Evolutionary conservation across 1,140 invertebrate genomes (phyloP), one percentile per base, ranked within the genome.

Genomic region (Ephestia elutella): DNA sequence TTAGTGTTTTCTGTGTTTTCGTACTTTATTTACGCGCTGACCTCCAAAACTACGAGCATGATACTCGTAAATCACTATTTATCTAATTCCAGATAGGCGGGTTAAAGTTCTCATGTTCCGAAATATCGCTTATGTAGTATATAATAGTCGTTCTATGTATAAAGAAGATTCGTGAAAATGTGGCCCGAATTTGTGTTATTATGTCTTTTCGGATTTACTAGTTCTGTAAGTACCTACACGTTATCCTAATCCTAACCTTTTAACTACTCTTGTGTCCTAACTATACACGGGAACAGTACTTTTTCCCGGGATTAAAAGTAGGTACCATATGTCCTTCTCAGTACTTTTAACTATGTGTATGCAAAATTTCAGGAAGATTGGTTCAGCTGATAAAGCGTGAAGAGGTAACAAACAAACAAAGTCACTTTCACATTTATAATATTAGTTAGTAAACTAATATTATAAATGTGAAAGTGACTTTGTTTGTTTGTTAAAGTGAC

Each of bases 151-250:
- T 44, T 44, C 13, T 44, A 44, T 44, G 38, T 44, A 11, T 11
- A 1, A 7, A 11, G 5, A 38, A 50, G 10, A 58, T 17, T 54
- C 28, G n/a, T 25, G 18, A 63, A 65, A 70, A 82, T 82, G 77
- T 78, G 73, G 79, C 54, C 62, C 9, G 74, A 73, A 67, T 53
- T 76, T n/a, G 17, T 72, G 8, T 28, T 82, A 7, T 49, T 82
- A 38, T 73, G 60, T 13, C 50, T 74, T 55, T 71, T 71, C 49
- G 63, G 68, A 30, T 71, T 60, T 38, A 65, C 65, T 25, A 59
- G 49, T 25, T 70, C 70, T 56, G 76, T 79, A 63, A 78, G 75
- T 80, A 59, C 9, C 9, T 49, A 49, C 59, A 21, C 49, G n/a
- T n/a, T n/a, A n/a, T n/a, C n/a, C n/a, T n/a, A n/a, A n/a, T n/a